A percentile compares a stretch with the other conserved stretches of the same genome.
These are phyloP conservation scores for Anoplopoma fimbria DNA, from an alignment of 2,113 vertebrate genomes.

Conservation along the genomic window DNA sequence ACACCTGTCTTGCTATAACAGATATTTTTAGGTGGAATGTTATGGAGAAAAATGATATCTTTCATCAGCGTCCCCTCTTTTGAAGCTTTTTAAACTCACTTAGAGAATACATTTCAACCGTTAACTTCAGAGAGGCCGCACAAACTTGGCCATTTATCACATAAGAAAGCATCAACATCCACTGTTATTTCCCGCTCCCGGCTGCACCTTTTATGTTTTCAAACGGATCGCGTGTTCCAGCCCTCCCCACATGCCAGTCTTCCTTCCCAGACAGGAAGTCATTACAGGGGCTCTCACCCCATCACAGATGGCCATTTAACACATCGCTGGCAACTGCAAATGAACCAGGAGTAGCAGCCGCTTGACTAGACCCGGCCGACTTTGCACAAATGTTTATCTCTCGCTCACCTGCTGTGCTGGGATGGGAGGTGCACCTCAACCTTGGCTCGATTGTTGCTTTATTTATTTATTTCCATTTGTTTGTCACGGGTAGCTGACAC, in stretches of 20 bases:
- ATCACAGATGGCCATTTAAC: constrained; percentile 82
- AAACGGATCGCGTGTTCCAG: constrained; percentile 35
- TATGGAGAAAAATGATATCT: background rate
- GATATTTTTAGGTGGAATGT: background rate
- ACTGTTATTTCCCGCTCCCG: constrained; percentile 8
- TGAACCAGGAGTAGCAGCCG: constrained; percentile 72
- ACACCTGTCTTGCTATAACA: background rate
- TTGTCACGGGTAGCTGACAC: constrained; percentile 8
- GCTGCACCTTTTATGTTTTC: constrained; percentile 39
- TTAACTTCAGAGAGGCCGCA: constrained; percentile 9
- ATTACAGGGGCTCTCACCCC: constrained; percentile 73
- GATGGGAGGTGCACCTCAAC: constrained; percentile 50
- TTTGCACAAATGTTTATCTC: constrained; percentile 77
- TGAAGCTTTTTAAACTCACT: constrained; percentile 4
- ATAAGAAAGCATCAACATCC: background rate
- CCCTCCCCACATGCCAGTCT: constrained; percentile 40
- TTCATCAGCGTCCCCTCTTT: background rate
- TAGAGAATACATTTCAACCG: background rate
- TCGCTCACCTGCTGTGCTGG: constrained; percentile 71
- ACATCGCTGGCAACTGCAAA: constrained; percentile 80
- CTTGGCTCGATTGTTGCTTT: constrained; percentile 33
- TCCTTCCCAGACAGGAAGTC: constrained; percentile 73
- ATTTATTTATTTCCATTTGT: constrained; percentile 36
- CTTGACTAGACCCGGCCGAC: constrained; percentile 56
- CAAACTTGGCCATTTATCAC: constrained; percentile 4